A percentile compares a stretch with the other conserved stretches of the same genome.
phyloP scores from a whole-genome alignment of 2,888 invertebrate genomes.

The Morinoia aosen region DNA sequence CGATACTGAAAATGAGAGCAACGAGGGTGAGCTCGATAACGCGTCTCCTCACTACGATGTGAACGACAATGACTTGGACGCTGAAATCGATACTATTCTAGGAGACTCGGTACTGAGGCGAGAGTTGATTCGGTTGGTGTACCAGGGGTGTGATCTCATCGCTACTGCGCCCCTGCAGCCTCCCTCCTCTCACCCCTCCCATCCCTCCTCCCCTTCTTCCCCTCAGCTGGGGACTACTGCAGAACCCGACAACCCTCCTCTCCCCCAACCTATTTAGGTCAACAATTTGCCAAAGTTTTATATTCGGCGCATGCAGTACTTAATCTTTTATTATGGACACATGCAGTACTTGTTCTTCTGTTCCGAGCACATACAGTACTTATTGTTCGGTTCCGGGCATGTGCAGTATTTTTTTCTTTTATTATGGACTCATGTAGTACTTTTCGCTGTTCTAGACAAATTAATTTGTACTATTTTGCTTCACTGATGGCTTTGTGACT shows the following conservation, averaged over 20 bases:
- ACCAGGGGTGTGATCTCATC: slow-evolving; percentile 66
- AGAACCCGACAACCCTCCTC: not conserved
- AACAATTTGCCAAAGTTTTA: not conserved
- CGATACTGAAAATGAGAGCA: slow-evolving; percentile 45
- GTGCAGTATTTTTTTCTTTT: too few species aligned
- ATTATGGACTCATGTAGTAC: too few species aligned
- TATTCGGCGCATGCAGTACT: not conserved
- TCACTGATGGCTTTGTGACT: not conserved
- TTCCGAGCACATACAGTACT: not conserved
- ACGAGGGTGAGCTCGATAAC: slow-evolving; percentile 31
- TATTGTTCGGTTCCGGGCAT: too few species aligned
- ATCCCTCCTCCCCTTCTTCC: not conserved
- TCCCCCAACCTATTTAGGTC: not conserved
- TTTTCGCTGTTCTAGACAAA: not conserved
- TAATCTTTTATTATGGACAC: not conserved
- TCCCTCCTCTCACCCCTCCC: not conserved
- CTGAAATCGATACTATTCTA: slow-evolving; percentile 50
- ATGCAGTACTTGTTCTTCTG: too few species aligned
- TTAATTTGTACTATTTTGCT: not conserved
- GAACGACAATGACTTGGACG: slow-evolving; percentile 52
- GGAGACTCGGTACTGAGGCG: slow-evolving; percentile 56
- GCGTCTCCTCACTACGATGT: slow-evolving; percentile 30
- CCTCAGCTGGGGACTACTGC: not conserved
- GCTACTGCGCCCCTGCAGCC: slow-evolving; percentile 54
- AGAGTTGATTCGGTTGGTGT: slow-evolving; percentile 63